Evolutionary conservation across 2,888 invertebrate species (phyloP).

Genomic region (Dioctria linearis): DNA sequence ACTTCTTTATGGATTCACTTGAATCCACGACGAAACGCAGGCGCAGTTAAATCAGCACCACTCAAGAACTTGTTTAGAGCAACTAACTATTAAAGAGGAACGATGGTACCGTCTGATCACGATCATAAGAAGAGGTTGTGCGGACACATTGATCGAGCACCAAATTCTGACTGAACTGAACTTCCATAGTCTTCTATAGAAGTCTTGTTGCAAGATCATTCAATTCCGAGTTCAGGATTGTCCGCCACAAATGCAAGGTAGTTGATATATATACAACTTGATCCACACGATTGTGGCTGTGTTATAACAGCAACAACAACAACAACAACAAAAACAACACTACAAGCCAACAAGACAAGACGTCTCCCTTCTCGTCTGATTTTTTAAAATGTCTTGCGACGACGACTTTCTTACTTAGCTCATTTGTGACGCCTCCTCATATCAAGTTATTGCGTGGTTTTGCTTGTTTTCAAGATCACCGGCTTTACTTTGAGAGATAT

Average conservation of each 20-base stretch:
- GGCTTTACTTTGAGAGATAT: constrained; percentile 14
- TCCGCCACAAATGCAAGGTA: constrained; percentile 40
- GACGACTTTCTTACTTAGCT: constrained; percentile 20
- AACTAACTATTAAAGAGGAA: neutral
- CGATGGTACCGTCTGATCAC: constrained; percentile 15
- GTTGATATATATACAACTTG: neutral
- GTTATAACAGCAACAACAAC: constrained; percentile 12
- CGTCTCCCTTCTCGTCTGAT: constrained; percentile 54
- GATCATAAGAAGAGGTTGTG: constrained; percentile 38
- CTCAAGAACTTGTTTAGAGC: constrained; percentile 13
- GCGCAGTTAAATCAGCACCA: constrained; percentile 16
- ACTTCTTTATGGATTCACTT: constrained; percentile 30
- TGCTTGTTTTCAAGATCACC: constrained; percentile 56
- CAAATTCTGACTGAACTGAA: constrained; percentile 70
- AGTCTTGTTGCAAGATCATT: constrained; percentile 54
- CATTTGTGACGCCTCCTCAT: constrained; percentile 54
- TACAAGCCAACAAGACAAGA: constrained; percentile 10
- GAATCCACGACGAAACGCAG: constrained; percentile 15
- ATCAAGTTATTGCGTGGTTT: constrained; percentile 53
- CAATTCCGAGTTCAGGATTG: constrained; percentile 44
- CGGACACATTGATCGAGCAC: constrained; percentile 69
- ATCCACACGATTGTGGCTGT: constrained; percentile 1
- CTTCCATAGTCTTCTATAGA: constrained; percentile 50
- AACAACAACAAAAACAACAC: neutral
- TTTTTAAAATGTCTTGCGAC: constrained; percentile 17